Percentiles rank a stretch among this genome's conserved stretches.
phyloP scores from a whole-genome alignment of 92 coral and sea anemone species.

The Bergia puertoricense region DNA sequence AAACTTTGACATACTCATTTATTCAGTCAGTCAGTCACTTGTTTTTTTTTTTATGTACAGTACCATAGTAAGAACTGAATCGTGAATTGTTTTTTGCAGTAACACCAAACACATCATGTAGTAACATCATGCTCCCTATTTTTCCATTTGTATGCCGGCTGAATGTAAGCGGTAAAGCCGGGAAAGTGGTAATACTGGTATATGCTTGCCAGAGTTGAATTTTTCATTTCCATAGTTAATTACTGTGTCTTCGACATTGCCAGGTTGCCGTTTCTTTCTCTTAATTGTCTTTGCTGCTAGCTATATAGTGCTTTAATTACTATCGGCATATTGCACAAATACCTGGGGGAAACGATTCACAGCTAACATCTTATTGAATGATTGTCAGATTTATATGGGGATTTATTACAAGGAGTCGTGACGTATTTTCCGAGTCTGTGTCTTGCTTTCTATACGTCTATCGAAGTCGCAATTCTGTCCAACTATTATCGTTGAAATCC shows the following conservation, averaged over 20 bases:
- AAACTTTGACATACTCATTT: conserved; percentile 5
- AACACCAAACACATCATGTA: neutral
- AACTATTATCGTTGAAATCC: conserved; percentile 62
- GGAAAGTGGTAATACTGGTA: conserved; percentile 7
- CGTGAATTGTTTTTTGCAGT: neutral
- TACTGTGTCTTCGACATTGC: conserved; percentile 33
- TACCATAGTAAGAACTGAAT: conserved; percentile 1
- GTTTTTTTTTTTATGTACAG: no score
- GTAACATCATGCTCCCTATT: neutral
- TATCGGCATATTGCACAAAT: conserved; percentile 38
- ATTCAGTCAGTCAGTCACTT: neutral
- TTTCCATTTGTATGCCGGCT: conserved; percentile 12
- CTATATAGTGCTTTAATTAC: conserved; percentile 23
- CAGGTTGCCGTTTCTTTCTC: conserved; percentile 14
- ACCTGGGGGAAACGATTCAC: conserved; percentile 36
- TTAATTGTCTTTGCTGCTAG: conserved; percentile 26
- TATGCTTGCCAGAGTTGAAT: conserved; percentile 32
- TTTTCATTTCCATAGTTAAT: conserved; percentile 21
- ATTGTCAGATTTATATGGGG: no score
- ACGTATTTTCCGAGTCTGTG: conserved; percentile 59
- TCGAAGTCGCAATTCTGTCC: conserved; percentile 68
- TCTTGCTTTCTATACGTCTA: conserved; percentile 53
- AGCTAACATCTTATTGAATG: no score
- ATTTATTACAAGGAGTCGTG: no score
- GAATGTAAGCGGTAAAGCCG: neutral